Evolutionary conservation across 2,797 vertebrate genomes (phyloP), one percentile per base, ranked within the genome.

Genomic region (Anabas testudineus): DNA sequence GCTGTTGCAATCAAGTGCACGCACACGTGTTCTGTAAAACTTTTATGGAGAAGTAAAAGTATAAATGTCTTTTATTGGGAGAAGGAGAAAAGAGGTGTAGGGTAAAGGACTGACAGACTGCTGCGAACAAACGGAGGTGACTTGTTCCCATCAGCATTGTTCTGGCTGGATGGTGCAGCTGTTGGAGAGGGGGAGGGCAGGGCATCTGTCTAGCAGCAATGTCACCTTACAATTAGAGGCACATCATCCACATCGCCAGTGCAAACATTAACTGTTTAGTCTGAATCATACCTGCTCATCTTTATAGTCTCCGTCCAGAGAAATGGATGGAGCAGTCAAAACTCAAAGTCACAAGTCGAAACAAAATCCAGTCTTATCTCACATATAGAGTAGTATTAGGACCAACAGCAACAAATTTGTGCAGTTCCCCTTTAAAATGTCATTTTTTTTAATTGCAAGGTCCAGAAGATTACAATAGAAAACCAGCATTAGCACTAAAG

Each of bases 211-310:
- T 28, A 21, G 32, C 24, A 43, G 39, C 55, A 82, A 69, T 67
- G 72, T 71, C 64, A 79, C 77, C 79, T 82, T 66, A 45, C 22
- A 54, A 47, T 65, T 68, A 69, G 5, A 52, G n/a, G n/a, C n/a
- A n/a, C n/a, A n/a, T n/a, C n/a, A n/a, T n/a, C n/a, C n/a, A n/a
- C n/a, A n/a, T n/a, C n/a, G n/a, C n/a, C n/a, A n/a, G 51, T 43
- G 8, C 18, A 24, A 21, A 47, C 28, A 49, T 14, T 41, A 16
- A 32, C 36, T 58, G 21, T 41, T 36, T 15, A 21, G 32, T 12
- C 16, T 13, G 26, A 34, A 39, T 32, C 15, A 24, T 1, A 41
- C 12, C 21, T 24, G 30, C 15, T 19, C 12, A 0, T 37, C n/a
- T n/a, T 10, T 37, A 9, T 4, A 12, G 18, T 36, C 8, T 52